Evolutionary conservation across 2,888 invertebrate genomes (phyloP).

Genomic region (Caenorhabditis afra): DNA sequence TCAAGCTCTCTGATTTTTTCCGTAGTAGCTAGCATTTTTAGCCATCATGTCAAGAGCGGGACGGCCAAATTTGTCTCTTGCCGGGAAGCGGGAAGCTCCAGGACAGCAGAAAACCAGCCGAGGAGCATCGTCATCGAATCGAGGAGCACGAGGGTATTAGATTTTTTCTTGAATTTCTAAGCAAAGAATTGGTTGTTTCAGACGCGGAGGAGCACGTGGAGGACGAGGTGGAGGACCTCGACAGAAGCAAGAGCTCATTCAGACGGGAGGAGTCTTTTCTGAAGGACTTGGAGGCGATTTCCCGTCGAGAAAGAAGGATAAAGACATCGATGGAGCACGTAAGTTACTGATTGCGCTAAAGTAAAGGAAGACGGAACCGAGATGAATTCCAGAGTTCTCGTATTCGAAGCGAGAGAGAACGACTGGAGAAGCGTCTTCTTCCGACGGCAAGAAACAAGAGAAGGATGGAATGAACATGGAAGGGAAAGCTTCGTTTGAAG

Average conservation of each 20-base stretch:
- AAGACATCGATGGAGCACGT: conserved; percentile 41
- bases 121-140: conserved; percentile 20
- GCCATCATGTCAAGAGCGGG: conserved; percentile 54
- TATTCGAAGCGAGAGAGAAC: conserved; percentile 7
- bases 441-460: neutral
- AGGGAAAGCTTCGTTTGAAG: conserved; percentile 55
- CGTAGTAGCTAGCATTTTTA: neutral
- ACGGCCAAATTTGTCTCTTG: conserved; percentile 65
- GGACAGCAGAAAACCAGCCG: conserved; percentile 13
- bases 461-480: conserved; percentile 18
- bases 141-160: conserved; percentile 46
- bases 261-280: conserved; percentile 66
- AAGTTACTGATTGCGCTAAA: neutral
- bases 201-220: conserved; percentile 41
- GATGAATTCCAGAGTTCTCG: conserved; percentile 25
- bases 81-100: conserved; percentile 63
- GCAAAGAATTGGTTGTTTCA: conserved; percentile 8
- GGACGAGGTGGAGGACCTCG: conserved; percentile 38
- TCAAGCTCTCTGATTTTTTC: conserved; percentile 5
- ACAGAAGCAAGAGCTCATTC: conserved; percentile 61
- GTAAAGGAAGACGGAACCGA: neutral
- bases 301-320: conserved; percentile 36
- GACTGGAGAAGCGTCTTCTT: conserved; percentile 20
- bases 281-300: conserved; percentile 60
- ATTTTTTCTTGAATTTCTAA: neutral